phyloP scores from a whole-genome alignment of 2,113 vertebrate genomes.

The Hirundichthys speculiger region DNA sequence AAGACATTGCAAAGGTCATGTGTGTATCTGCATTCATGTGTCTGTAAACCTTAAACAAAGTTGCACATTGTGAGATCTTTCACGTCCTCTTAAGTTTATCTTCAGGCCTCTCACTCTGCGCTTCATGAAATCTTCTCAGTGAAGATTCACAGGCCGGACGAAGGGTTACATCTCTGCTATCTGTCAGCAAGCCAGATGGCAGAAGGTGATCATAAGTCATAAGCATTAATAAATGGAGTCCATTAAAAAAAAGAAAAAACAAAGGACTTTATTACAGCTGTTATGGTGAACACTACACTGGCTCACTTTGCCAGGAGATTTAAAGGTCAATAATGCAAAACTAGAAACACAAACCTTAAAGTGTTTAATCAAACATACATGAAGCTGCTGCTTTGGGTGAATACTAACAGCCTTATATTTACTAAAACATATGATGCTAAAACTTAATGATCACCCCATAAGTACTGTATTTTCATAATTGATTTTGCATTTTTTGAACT shows the following conservation, averaged over 20 bases:
- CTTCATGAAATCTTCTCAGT: constrained; percentile 73
- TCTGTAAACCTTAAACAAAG: constrained; percentile 29
- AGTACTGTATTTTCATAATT: no score
- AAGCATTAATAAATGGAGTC: constrained; percentile 77
- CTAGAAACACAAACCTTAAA: constrained; percentile 91
- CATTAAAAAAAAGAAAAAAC: constrained; percentile 63
- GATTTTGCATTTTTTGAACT: no score
- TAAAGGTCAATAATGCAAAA: constrained; percentile 95
- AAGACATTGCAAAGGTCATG: constrained; percentile 9
- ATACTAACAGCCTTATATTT: constrained; percentile 85
- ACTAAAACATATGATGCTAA: no score
- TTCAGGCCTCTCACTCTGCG: constrained; percentile 69
- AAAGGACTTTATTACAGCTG: constrained; percentile 84
- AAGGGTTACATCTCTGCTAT: constrained; percentile 81
- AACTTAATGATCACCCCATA: no score
- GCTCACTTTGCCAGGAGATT: constrained; percentile 79
- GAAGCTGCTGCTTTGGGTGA: constrained; percentile 86
- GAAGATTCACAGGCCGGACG: constrained; percentile 79
- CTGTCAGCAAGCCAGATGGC: constrained; percentile 83
- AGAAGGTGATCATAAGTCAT: constrained; percentile 84
- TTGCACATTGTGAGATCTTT: constrained; percentile 9
- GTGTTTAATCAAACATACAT: constrained; percentile 94
- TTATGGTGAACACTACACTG: constrained; percentile 83
- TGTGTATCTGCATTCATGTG: constrained; percentile 9
- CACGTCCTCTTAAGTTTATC: constrained; percentile 30